phyloP scores from a whole-genome alignment of 1,140 invertebrate genomes.

The Drosophila punjabiensis region DNA sequence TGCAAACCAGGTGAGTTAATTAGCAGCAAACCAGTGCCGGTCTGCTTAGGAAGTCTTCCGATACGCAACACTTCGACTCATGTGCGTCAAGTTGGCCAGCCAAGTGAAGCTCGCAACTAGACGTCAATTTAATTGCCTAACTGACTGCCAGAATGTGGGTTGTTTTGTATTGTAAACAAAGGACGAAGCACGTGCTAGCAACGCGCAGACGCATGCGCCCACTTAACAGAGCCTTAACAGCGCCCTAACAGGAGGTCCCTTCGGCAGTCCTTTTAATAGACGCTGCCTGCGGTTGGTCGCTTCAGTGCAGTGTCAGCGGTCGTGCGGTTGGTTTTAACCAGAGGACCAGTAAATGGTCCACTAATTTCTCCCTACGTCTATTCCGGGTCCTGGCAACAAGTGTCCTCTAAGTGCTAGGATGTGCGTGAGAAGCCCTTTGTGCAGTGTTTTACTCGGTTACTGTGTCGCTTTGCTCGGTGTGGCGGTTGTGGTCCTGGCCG shows the following conservation, averaged over 20 bases:
- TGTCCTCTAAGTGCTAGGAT: slow-evolving; percentile 41
- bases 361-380: slow-evolving; percentile 3
- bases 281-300: not conserved
- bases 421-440: slow-evolving; percentile 28
- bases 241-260: slow-evolving; percentile 21
- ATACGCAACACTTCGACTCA: not conserved
- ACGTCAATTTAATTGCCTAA: slow-evolving; percentile 8
- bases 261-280: slow-evolving; percentile 40
- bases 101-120: slow-evolving; percentile 1
- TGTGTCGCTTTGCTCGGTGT: slow-evolving; percentile 23
- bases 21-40: slow-evolving; percentile 2
- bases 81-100: not conserved
- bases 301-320: slow-evolving; percentile 48
- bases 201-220: slow-evolving; percentile 45
- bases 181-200: slow-evolving; percentile 49
- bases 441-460: slow-evolving; percentile 29
- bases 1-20: slow-evolving; percentile 9
- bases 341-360: not conserved
- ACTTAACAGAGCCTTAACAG: slow-evolving; percentile 53
- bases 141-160: not conserved
- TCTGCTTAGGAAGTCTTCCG: not conserved
- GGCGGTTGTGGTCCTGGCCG: slow-evolving; percentile 4
- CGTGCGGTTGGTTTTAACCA: slow-evolving; percentile 17
- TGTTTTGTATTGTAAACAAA: slow-evolving; percentile 60
- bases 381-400: slow-evolving; percentile 59